A percentile compares a stretch with the other conserved stretches of the same genome.
These are phyloP conservation scores for Zaprionus camerounensis DNA, from an alignment of 1,140 invertebrate genomes.

Conservation along the genomic window DNA sequence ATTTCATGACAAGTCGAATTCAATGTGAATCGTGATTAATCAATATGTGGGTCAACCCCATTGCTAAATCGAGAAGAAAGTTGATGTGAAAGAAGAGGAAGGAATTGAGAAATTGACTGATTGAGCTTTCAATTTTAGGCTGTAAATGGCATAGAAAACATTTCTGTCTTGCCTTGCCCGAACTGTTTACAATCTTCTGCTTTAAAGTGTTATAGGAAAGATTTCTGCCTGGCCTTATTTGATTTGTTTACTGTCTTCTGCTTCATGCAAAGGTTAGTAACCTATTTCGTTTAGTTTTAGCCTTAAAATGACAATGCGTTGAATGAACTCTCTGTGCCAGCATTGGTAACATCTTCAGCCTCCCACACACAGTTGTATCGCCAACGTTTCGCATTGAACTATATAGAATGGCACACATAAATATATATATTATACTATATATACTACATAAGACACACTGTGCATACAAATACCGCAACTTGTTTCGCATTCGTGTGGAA, in stretches of 20 bases:
- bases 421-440: not conserved
- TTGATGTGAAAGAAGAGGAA: not conserved
- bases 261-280: not conserved
- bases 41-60: conserved; percentile 34
- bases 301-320: conserved; percentile 7
- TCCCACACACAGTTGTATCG: conserved; percentile 45
- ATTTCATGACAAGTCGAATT: not conserved
- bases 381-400: conserved; percentile 70
- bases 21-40: conserved; percentile 71
- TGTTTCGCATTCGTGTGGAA: not conserved
- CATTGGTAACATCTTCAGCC: conserved; percentile 28
- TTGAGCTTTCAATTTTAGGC: not conserved
- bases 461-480: conserved; percentile 2
- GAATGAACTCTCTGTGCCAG: conserved; percentile 67
- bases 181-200: not conserved
- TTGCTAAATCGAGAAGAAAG: conserved; percentile 46
- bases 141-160: not conserved
- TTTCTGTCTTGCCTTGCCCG: not conserved
- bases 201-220: not conserved
- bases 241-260: not conserved
- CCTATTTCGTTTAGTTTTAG: not conserved
- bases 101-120: too few species aligned
- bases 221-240: not conserved
- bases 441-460: not conserved
- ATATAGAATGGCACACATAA: conserved; percentile 55